phyloP scores from a whole-genome alignment of 2,797 vertebrate genomes.

The Megalops cyprinoides region DNA sequence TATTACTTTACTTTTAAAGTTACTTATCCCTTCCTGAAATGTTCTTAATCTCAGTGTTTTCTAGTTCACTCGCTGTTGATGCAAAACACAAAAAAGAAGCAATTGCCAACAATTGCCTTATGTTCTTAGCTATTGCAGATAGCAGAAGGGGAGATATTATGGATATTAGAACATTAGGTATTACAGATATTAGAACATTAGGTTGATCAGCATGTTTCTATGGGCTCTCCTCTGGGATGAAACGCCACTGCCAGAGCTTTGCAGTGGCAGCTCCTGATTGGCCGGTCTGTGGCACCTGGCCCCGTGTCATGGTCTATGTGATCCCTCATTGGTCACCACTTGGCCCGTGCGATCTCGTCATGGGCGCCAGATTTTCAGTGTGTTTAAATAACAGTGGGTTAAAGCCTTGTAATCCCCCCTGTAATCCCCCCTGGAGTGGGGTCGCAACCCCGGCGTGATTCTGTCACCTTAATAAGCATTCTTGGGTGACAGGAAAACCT shows the following conservation, averaged over 20 bases:
- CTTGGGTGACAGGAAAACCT: slow-evolving; percentile 36
- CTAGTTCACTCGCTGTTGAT: too few species aligned
- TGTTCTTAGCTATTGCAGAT: too few species aligned
- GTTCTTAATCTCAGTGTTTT: too few species aligned
- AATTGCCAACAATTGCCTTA: too few species aligned
- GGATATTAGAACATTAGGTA: neutral
- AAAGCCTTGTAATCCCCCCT: slow-evolving; percentile 71
- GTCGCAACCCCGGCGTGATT: slow-evolving; percentile 64
- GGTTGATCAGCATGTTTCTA: neutral
- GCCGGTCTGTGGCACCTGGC: slow-evolving; percentile 48
- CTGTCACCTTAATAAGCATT: slow-evolving; percentile 67
- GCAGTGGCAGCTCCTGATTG: slow-evolving; percentile 38
- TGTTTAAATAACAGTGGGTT: slow-evolving; percentile 66
- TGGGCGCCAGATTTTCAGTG: slow-evolving; percentile 64
- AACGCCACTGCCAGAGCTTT: neutral
- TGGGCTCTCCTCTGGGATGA: neutral
- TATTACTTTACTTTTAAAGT: too few species aligned
- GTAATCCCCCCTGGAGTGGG: slow-evolving; percentile 66
- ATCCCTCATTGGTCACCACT: slow-evolving; percentile 28
- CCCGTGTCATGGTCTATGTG: slow-evolving; percentile 38
- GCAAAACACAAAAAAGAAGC: too few species aligned
- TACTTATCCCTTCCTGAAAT: too few species aligned
- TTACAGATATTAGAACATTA: neutral
- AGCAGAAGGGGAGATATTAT: too few species aligned
- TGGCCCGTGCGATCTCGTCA: slow-evolving; percentile 57